phyloP scores from a whole-genome alignment of 2,888 invertebrate genomes.

The Hyles lineata region DNA sequence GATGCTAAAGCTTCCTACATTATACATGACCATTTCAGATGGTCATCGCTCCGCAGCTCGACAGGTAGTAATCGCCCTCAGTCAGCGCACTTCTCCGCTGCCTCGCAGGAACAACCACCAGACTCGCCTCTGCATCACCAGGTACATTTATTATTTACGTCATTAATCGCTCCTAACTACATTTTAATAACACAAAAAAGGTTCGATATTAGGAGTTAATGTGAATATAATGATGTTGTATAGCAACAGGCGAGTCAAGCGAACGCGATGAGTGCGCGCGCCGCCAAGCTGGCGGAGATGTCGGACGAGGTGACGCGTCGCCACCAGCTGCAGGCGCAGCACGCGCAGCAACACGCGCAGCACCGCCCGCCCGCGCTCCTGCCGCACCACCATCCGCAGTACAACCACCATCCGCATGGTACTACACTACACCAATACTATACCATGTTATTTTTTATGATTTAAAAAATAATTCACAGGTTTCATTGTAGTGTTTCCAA shows the following conservation, averaged over 20 bases:
- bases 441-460: too few relatives aligned
- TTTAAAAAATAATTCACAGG: constrained; percentile 31
- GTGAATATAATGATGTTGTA: background rate
- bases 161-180: background rate
- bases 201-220: too few relatives aligned
- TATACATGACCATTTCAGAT: constrained; percentile 50
- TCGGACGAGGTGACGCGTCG: constrained; percentile 90
- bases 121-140: constrained; percentile 63
- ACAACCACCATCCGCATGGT: constrained; percentile 50
- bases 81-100: constrained; percentile 72
- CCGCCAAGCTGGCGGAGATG: constrained; percentile 91
- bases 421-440: background rate
- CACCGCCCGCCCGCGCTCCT: constrained; percentile 31
- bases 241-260: constrained; percentile 50
- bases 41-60: constrained; percentile 86
- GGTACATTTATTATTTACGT: constrained; percentile 46
- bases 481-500: too few relatives aligned
- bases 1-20: too few relatives aligned
- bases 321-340: constrained; percentile 65
- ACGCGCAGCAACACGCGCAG: constrained; percentile 60
- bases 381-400: constrained; percentile 54
- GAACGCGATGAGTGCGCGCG: constrained; percentile 65
- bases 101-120: constrained; percentile 52
- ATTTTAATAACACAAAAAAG: too few relatives aligned
- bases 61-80: constrained; percentile 76